Base-by-base conservation (phyloP, 2,113 vertebrate genomes). In the Erinaceus europaeus region DNA sequence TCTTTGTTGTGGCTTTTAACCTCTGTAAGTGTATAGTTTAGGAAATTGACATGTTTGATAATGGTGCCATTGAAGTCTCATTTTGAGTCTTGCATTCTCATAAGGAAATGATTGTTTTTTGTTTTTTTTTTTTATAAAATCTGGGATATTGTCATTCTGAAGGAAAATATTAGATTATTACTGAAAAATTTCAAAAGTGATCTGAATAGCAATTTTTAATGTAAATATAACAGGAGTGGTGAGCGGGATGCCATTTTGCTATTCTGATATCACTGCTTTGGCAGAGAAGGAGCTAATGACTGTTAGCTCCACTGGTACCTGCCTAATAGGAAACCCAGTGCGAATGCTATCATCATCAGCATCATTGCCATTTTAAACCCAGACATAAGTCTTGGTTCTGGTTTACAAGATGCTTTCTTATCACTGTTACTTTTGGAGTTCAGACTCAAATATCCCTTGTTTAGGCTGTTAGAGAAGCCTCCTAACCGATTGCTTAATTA, bases 151-250 rank as follows among this genome's bases (percentile, higher is more conserved):
- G n/a, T n/a, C n/a, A n/a, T 92, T 91, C 46, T 44, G 5, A 81
- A 53, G 67, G 86, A 77, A 83, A 65, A 36, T 53, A 21, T 6
- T 82, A 67, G 29, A n/a, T n/a, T 86, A 36, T 68, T 93, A 90
- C 68, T 80, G 67, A n/a, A n/a, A n/a, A n/a, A n/a, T n/a, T n/a
- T n/a, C n/a, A n/a, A n/a, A n/a, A n/a, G n/a, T n/a, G n/a, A n/a
- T n/a, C n/a, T n/a, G n/a, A n/a, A n/a, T n/a, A n/a, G n/a, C n/a
- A n/a, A n/a, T n/a, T n/a, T n/a, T n/a, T n/a, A n/a, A n/a, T n/a
- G n/a, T n/a, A n/a, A n/a, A n/a, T n/a, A n/a, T n/a, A n/a, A n/a
- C n/a, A n/a, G n/a, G n/a, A n/a, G n/a, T n/a, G n/a, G n/a, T n/a
- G n/a, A n/a, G n/a, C n/a, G n/a, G n/a, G n/a, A n/a, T n/a, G n/a